Base-by-base conservation (phyloP, 1,140 invertebrate genomes). In the Calephelis nemesis region DNA sequence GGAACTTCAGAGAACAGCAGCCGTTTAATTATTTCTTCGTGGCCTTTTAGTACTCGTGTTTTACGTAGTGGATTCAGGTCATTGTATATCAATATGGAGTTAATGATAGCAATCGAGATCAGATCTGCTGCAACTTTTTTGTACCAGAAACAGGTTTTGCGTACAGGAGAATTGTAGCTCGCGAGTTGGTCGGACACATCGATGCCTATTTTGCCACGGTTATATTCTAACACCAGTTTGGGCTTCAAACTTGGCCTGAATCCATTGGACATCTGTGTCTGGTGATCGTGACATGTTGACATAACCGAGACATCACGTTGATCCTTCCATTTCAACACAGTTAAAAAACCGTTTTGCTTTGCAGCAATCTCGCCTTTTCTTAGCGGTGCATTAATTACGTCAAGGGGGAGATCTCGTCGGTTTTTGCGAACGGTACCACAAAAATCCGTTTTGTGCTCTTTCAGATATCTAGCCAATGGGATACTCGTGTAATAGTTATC, bases 131-230 rank as follows among this genome's bases (percentile, higher is more conserved):
- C 19, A 47, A 11, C 10, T 67, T 73, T 47, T 69, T 73, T 62
- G 19, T 73, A 70, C 68, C 68, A 60, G 60, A 67, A 30, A 45
- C 47, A 65, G 11, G 65, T 70, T 73, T 70, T 70, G 4, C 67
- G 1, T 15, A 49, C 64, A 40, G 65, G 65, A 4, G 68, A 67
- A 62, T 68, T 68, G 62, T 73, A 68, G 40, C 71, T 70, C 19
- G 62, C 13, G 1, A 69, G 62, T 52, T 73, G 52, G 30, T 70
- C 71, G 11, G 62, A 67, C 8, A 65, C 7, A 47, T 73, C 65
- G 13, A 67, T 65, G 19, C 63, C 48, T 65, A 50, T 49, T 5
- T 65, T 65, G 30, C 48, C 63, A 39, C 30, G 7, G 39, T 65
- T 65, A 7, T 65, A 65, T 7, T 64, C 47, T 30, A 64, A 11